These are phyloP conservation scores for Mungos mungo DNA, from an alignment of 2,113 vertebrate genomes.

Conservation along the genomic window DNA sequence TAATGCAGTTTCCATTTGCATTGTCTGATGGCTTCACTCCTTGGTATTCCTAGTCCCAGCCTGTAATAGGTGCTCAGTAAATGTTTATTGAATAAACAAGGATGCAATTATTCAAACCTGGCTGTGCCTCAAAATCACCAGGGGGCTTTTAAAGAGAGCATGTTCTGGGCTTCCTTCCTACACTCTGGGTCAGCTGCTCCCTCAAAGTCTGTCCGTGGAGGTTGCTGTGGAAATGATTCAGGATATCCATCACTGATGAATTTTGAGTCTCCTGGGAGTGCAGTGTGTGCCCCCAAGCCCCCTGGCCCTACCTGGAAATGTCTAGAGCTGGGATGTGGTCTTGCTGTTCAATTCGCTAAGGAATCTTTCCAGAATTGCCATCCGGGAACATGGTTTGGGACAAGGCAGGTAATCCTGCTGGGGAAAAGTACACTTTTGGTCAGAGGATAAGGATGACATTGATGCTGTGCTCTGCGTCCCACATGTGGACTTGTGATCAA, in stretches of 20 bases:
- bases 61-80: background rate
- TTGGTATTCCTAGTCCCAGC: background rate
- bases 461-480: background rate
- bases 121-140: background rate
- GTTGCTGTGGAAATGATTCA: background rate
- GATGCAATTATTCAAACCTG: background rate
- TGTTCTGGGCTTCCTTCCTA: background rate
- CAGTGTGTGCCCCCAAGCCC: background rate
- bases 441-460: background rate
- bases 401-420: background rate
- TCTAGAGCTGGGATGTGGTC: background rate
- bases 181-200: too few relatives aligned
- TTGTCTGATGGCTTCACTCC: background rate
- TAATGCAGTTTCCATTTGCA: background rate
- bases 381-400: background rate
- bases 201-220: background rate
- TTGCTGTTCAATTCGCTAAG: background rate
- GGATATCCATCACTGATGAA: background rate
- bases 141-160: background rate
- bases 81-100: background rate
- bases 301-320: background rate
- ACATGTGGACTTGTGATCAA: too few relatives aligned
- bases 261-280: background rate
- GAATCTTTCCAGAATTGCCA: background rate
- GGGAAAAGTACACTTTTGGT: background rate